Base-by-base conservation (phyloP, 2,888 invertebrate genomes). In the Hirtodrosophila confusa region DNA sequence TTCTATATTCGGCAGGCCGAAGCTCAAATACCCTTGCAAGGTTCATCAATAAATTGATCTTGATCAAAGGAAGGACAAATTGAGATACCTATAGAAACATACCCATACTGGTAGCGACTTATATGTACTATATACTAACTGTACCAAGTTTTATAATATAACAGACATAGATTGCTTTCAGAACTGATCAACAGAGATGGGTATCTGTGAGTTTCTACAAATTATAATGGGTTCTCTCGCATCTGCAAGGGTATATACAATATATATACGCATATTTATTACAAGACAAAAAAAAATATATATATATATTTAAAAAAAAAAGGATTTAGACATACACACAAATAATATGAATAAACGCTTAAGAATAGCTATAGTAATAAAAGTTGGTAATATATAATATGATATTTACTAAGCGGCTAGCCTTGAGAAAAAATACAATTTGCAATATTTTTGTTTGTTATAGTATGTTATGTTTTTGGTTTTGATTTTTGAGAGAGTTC, bases 201-300 rank as follows among this genome's bases (percentile, higher is more conserved):
- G 17, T 17, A 17, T 17, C 17, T 17, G 17, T 17, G 17, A 6
- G 27, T 1, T 27, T 27, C 27, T 27, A 27, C 27, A 27, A 2
- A 27, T 6, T 27, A 31, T 31, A 31, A 31, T 8, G 7, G 3
- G 27, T 27, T 27, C 4, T 27, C 4, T 27, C 27, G 6, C 0
- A 31, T 60, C 61, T 45, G 58, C 58, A 39, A 12, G 31, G 12
- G 29, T 12, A 47, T 23, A 43, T 35, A 40, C 44, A 48, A 49
- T 43, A 56, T 47, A 56, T 56, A 27, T 6, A 27, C 29, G 43
- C 39, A 44, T 62, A 63, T 73, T 78, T 76, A 78, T 76, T 80
- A 37, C 58, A 71, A 35, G 67, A 23, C 17, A 27, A 31, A n/a
- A 47, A 57, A 49, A 55, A 53, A 54, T 4, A 55, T 49, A 63